Base-by-base conservation (phyloP, 2,797 vertebrate species). In the Anableps anableps region DNA sequence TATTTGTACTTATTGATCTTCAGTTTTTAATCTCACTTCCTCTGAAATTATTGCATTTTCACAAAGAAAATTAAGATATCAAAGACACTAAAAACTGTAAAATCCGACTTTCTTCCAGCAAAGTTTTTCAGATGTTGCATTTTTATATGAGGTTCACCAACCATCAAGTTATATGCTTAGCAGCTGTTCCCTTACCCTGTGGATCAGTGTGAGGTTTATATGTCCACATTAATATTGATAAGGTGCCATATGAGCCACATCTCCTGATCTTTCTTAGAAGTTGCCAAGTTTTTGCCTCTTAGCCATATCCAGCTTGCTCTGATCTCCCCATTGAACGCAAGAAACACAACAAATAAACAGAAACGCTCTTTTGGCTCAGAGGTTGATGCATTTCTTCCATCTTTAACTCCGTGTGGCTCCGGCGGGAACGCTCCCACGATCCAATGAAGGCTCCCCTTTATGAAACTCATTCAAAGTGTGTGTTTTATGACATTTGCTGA, bases 181-280 rank as follows among this genome's bases (percentile, higher is more conserved):
- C 83, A 85, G 79, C 83, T 86, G 83, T 68, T 81, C 47, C 71
- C 51, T 47, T 21, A n/a, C 81, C 53, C 72, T 19, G 45, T 72
- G 43, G 58, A 76, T 48, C 79, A 34, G 48, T 53, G 62, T 55
- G 72, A n/a, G 47, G 75, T 79, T 80, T 41, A 64, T 72, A 73
- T 71, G 72, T 21, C 60, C 19, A 50, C 79, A 79, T 79, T 75
- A 23, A 79, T 77, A 81, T 48, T 79, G 72, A 77, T 75, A 74
- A 75, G 36, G 80, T 13, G 13, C 85, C 83, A 58, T 81, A 83
- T 77, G 80, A 75, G 70, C 73, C 68, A 13, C 64, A 70, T 75
- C 78, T 77, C 55, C 51, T 75, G 2, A 26, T 72, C 81, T 64
- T 16, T 48, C 51, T n/a, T 77, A 1, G 5, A 29, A 23, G 19